These are phyloP conservation scores for Meandrusa payeni DNA, from an alignment of 2,888 invertebrate species.

Conservation along the genomic window DNA sequence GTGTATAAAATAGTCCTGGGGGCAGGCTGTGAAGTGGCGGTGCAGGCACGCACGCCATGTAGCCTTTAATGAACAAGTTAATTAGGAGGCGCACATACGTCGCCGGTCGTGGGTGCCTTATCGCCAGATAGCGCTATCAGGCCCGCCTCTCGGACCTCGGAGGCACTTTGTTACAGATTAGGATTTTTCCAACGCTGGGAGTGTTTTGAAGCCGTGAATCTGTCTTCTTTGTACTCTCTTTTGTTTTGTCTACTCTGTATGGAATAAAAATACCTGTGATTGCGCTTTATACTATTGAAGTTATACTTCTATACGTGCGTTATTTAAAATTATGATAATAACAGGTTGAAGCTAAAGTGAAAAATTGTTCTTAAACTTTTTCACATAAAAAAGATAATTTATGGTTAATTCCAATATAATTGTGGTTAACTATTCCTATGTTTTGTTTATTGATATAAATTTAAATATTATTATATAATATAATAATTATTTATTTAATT, in stretches of 20 bases:
- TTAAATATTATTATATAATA: neutral
- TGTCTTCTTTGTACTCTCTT: constrained; percentile 2
- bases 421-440: neutral
- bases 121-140: constrained; percentile 44
- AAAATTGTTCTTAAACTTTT: too few species aligned
- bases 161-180: constrained; percentile 23
- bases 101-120: constrained; percentile 41
- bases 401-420: too few species aligned
- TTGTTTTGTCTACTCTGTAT: neutral
- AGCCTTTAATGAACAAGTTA: constrained; percentile 56
- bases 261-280: too few species aligned
- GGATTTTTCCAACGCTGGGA: constrained; percentile 23
- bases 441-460: neutral
- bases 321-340: too few species aligned
- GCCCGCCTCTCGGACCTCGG: constrained; percentile 25
- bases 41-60: constrained; percentile 19
- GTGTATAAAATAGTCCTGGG: constrained; percentile 5
- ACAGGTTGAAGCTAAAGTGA: too few species aligned
- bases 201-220: constrained; percentile 20
- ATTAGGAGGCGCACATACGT: constrained; percentile 44
- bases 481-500: too few species aligned
- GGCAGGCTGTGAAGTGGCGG: neutral
- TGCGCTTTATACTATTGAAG: too few species aligned
- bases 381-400: too few species aligned
- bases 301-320: too few species aligned